Evolutionary conservation across 2,888 invertebrate species (phyloP), one percentile per base, ranked within the genome.

Genomic region (Dasypogon diadema): DNA sequence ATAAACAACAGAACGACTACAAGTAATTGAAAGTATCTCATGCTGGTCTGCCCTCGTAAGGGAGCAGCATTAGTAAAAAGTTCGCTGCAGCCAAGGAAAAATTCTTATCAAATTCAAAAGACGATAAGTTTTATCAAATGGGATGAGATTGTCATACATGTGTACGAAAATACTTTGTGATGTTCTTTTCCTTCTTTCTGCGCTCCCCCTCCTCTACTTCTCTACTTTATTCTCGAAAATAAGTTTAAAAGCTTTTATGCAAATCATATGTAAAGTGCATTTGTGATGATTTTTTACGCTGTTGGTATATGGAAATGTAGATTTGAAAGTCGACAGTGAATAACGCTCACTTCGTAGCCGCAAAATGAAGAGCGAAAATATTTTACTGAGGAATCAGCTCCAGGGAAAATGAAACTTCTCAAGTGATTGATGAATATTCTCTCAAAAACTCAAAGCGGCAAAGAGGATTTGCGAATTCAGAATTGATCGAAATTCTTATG

Each of bases 231-330:
- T 48, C 18, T 5, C 48, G n/a, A 24, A 74, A 74, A 74, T 60
- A 76, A 56, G 48, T 76, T 76, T 55, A 55, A 74, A 76, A 76
- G 74, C 58, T 68, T 74, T 74, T 76, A 76, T 76, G 76, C 74
- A 76, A 74, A 76, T 74, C 74, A 60, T 74, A 70, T 76, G 70
- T 76, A 74, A 70, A 70, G 70, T 54, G 70, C 70, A 72, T 72
- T 73, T 76, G 63, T 70, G 51, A 58, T 76, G 72, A 72, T 54
- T 72, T 51, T 72, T 46, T 51, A 18, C 56, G 30, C 30, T 37
- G 63, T 46, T 37, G 51, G 46, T 46, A 18, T 70, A 54, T 70
- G 70, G 21, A 70, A 70, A 70, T 70, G 30, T 51, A 34, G 70
- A 70, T 70, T 70, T 54, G 34, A 70, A 48, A 54, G 70, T 34